Conservation (phyloP, 1,140 invertebrate species). For the Panulirus ornatus region DNA sequence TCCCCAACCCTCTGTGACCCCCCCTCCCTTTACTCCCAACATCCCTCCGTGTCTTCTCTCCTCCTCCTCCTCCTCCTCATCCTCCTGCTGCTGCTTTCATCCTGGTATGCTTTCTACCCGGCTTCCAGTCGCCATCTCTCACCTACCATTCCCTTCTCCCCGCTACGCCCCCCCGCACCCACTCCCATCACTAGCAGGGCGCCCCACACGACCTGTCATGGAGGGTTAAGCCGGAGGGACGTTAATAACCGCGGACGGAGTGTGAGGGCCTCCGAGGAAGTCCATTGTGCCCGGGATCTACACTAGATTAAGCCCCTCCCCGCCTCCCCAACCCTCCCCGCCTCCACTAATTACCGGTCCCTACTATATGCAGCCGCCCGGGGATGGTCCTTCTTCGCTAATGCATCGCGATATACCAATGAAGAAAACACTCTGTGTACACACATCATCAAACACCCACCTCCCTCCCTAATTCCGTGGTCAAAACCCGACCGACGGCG, state of each 20-base stretch:
- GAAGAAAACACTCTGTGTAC: no score
- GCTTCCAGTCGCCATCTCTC: no score
- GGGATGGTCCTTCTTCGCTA: no score
- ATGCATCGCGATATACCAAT: no score
- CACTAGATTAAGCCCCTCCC: neutral
- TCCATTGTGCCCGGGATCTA: slow-evolving; percentile 17
- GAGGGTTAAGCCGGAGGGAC: neutral
- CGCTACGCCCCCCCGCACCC: neutral
- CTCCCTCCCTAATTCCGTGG: no score
- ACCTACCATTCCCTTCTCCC: neutral
- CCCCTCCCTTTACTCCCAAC: no score
- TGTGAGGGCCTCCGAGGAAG: neutral
- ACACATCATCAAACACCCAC: no score
- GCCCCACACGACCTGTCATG: slow-evolving; percentile 6
- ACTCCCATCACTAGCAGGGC: neutral
- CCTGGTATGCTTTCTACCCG: no score
- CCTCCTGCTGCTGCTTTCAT: no score
- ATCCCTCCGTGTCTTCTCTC: neutral
- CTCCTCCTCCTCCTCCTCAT: neutral
- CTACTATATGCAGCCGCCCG: no score
- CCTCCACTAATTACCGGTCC: neutral
- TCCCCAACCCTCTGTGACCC: no score
- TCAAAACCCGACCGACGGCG: no score
- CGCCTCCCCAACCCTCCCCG: neutral
- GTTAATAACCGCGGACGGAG: neutral